phyloP scores from a whole-genome alignment of 2,113 vertebrate genomes.

The Syngnathus scovelli region DNA sequence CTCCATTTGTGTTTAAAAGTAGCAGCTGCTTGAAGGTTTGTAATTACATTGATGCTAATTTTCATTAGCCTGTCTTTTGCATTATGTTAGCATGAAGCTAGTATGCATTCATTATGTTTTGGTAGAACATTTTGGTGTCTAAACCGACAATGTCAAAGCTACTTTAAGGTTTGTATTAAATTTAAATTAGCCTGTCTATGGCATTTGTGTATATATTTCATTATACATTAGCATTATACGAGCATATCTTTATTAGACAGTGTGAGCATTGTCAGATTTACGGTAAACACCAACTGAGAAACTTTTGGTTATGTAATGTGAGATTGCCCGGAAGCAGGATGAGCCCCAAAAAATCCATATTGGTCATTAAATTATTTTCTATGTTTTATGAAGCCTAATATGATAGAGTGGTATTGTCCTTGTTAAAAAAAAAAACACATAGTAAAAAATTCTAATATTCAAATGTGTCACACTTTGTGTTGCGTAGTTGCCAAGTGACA shows the following conservation, averaged over 20 bases:
- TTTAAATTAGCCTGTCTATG: neutral
- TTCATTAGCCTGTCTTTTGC: neutral
- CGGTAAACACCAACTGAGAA: no score
- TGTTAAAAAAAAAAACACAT: neutral
- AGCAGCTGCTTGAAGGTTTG: neutral
- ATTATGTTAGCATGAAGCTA: neutral
- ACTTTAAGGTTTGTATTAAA: neutral
- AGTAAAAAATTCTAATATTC: neutral
- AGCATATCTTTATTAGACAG: neutral
- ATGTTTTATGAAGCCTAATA: neutral
- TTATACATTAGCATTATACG: neutral
- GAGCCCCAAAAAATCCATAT: no score
- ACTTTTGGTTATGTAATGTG: no score
- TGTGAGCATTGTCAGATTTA: no score
- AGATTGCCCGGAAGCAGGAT: no score
- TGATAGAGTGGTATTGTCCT: neutral
- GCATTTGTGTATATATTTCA: neutral
- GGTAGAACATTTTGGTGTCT: no score
- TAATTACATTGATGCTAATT: neutral
- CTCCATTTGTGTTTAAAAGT: neutral
- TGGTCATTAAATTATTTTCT: neutral
- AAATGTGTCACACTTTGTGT: no score
- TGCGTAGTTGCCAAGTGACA: no score
- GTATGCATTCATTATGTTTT: no score
- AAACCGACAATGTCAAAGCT: neutral